phyloP scores from a whole-genome alignment of 64 coral and sea anemone genomes.

The Montipora capricornis region DNA sequence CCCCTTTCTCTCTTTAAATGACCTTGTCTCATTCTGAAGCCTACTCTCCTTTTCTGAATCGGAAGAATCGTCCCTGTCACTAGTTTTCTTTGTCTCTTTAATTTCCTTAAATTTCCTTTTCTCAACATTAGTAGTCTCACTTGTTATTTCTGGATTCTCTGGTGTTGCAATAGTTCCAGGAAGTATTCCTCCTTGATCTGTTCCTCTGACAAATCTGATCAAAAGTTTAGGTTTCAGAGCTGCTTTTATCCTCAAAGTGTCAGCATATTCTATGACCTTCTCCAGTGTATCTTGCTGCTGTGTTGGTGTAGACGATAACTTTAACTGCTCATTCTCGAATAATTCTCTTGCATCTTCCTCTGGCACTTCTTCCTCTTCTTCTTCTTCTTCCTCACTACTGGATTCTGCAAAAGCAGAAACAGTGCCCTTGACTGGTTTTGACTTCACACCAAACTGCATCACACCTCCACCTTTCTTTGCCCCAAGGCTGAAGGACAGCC shows the following conservation, averaged over 20 bases:
- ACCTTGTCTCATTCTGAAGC: neutral
- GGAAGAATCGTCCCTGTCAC: neutral
- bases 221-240: conserved; percentile 78
- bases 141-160: neutral
- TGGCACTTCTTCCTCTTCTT: conserved; percentile 33
- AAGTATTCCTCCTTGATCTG: conserved; percentile 67
- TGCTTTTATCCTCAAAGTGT: conserved; percentile 74
- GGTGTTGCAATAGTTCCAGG: conserved; percentile 71
- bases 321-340: conserved; percentile 70
- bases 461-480: conserved; percentile 47
- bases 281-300: conserved; percentile 86
- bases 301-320: conserved; percentile 57
- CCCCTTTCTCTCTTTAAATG: conserved; percentile 1
- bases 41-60: neutral
- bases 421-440: conserved; percentile 53
- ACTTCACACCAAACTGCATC: conserved; percentile 62
- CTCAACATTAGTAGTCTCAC: neutral
- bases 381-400: conserved; percentile 84
- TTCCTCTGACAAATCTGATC: conserved; percentile 89
- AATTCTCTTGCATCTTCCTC: conserved; percentile 35
- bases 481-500: conserved; percentile 69
- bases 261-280: conserved; percentile 96
- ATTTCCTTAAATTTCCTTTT: conserved; percentile 8
- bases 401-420: conserved; percentile 85
- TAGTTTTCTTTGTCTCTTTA: neutral